These are phyloP conservation scores for Nebria brevicollis DNA, from an alignment of 2,888 invertebrate genomes.

Conservation along the genomic window DNA sequence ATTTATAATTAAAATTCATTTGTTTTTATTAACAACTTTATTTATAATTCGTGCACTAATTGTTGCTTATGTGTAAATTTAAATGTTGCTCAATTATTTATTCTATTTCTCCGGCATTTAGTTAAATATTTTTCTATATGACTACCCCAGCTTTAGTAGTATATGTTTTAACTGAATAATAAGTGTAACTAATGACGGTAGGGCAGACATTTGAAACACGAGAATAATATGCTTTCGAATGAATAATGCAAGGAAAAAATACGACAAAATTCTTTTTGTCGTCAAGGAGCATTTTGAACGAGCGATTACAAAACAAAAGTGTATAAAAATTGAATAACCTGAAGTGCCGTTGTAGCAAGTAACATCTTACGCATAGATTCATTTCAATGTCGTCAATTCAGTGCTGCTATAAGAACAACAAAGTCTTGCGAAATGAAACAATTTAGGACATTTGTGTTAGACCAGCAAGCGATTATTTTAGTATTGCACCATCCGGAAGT, in stretches of 20 bases:
- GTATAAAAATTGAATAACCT: neutral
- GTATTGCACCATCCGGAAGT: constrained; percentile 33
- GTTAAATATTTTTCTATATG: no score
- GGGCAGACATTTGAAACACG: no score
- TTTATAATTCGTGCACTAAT: no score
- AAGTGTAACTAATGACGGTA: constrained; percentile 16
- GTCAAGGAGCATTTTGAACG: neutral
- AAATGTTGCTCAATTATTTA: no score
- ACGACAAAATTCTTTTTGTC: neutral
- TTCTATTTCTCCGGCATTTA: no score
- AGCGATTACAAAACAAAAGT: neutral
- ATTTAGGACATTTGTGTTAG: neutral
- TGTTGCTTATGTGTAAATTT: no score
- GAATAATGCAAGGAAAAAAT: neutral
- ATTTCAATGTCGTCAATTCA: neutral
- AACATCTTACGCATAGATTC: neutral
- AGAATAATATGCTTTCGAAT: neutral
- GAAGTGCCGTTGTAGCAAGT: neutral
- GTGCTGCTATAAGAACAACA: constrained; percentile 9
- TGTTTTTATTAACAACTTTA: no score
- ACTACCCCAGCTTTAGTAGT: no score
- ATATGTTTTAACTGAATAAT: no score
- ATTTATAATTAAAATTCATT: no score
- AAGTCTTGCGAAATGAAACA: constrained; percentile 11
- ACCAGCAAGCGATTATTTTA: constrained; percentile 29